phyloP scores from a whole-genome alignment of 2,888 invertebrate genomes.

The Aleiodes leptofemur region DNA sequence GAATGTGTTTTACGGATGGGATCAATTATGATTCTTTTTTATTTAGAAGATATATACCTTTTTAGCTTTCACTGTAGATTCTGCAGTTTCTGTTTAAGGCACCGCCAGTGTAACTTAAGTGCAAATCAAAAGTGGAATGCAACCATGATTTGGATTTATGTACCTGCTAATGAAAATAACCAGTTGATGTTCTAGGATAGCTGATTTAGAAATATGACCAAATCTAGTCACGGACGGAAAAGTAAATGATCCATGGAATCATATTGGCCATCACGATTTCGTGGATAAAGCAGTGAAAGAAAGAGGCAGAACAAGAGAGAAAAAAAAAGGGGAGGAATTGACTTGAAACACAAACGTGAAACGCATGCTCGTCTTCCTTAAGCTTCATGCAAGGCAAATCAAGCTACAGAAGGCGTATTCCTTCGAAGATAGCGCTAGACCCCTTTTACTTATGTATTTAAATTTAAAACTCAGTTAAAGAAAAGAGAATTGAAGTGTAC shows the following conservation, averaged over 20 bases:
- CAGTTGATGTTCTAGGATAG: no score
- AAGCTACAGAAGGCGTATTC: slow-evolving; percentile 67
- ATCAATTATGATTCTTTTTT: no score
- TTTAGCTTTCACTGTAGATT: no score
- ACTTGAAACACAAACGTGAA: slow-evolving; percentile 58
- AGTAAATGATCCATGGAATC: neutral
- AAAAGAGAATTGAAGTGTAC: slow-evolving; percentile 30
- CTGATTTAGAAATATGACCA: slow-evolving; percentile 18
- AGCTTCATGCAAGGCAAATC: slow-evolving; percentile 75
- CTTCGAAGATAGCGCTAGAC: slow-evolving; percentile 64
- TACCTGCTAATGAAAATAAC: no score
- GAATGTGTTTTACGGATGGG: no score
- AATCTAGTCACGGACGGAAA: slow-evolving; percentile 4
- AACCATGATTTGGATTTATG: no score
- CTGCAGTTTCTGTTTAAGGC: no score
- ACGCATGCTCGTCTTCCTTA: slow-evolving; percentile 64
- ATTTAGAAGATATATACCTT: no score
- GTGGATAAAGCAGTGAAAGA: neutral
- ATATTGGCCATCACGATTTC: slow-evolving; percentile 5
- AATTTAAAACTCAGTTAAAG: slow-evolving; percentile 64
- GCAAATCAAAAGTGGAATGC: no score
- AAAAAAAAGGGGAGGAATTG: slow-evolving; percentile 44
- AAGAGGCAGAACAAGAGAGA: slow-evolving; percentile 38
- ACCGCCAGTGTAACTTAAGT: no score
- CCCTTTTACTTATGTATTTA: slow-evolving; percentile 73